Evolutionary conservation across 2,888 invertebrate genomes (phyloP).

Genomic region (Ariolimax columbianus): DNA sequence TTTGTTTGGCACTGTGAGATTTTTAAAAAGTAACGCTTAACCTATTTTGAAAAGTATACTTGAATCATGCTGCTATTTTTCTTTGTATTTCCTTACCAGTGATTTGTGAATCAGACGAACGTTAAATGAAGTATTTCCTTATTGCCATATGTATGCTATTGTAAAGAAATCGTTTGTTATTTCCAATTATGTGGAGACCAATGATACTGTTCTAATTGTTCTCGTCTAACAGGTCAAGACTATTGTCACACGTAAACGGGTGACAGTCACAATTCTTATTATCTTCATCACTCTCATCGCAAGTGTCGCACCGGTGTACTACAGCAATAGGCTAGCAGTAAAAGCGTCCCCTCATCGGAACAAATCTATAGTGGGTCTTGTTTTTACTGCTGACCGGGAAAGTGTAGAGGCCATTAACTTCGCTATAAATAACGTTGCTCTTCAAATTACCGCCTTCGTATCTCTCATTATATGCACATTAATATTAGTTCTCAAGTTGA

Average conservation of each 20-base stretch:
- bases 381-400: conserved; percentile 13
- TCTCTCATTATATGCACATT: conserved; percentile 21
- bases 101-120: no score
- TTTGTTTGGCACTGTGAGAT: no score
- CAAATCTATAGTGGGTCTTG: conserved; percentile 3
- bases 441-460: conserved; percentile 14
- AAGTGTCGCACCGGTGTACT: conserved; percentile 7
- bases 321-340: not conserved
- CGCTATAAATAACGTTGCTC: not conserved
- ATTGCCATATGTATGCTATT: no score
- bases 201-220: not conserved
- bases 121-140: no score
- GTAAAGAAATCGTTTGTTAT: no score
- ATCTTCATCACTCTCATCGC: conserved; percentile 13
- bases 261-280: not conserved
- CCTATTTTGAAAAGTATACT: no score
- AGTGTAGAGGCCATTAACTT: conserved; percentile 3
- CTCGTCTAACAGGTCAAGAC: conserved; percentile 13
- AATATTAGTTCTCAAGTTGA: conserved; percentile 8
- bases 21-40: no score
- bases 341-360: not conserved
- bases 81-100: no score
- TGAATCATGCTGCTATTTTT: no score
- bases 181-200: no score
- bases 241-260: conserved; percentile 7